Percentiles rank a stretch among this genome's conserved stretches.
These are phyloP conservation scores for Diadophis punctatus DNA, from an alignment of 2,113 vertebrate species.

Conservation along the genomic window DNA sequence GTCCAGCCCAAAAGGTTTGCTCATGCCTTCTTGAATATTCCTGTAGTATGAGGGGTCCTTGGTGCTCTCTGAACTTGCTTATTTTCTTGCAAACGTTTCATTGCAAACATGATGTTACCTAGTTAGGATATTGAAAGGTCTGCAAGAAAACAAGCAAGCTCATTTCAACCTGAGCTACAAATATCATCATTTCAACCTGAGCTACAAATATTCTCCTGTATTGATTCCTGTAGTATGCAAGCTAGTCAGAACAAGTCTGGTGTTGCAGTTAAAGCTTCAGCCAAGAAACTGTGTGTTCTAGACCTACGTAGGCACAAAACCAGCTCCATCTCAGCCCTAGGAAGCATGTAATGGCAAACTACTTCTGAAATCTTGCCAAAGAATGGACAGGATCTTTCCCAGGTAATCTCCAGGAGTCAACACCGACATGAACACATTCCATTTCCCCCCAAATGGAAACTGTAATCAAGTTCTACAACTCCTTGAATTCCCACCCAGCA, in stretches of 20 bases:
- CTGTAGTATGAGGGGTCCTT: not conserved
- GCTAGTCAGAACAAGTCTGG: not conserved
- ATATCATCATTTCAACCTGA: too few species aligned
- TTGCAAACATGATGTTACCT: too few species aligned
- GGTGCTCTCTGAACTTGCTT: too few species aligned
- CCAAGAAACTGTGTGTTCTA: not conserved
- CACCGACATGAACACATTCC: not conserved
- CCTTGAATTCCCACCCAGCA: not conserved
- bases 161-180: too few species aligned
- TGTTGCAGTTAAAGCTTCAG: not conserved
- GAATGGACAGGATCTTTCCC: not conserved
- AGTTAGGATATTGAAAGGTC: too few species aligned
- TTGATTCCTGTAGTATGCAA: not conserved
- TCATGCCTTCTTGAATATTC: not conserved
- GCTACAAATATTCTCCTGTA: too few species aligned
- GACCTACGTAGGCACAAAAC: not conserved
- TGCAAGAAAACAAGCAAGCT: too few species aligned
- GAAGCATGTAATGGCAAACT: not conserved
- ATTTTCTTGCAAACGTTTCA: too few species aligned
- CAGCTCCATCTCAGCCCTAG: not conserved
- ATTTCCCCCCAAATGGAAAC: not conserved
- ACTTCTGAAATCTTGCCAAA: not conserved
- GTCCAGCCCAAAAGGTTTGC: not conserved
- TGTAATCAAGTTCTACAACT: not conserved
- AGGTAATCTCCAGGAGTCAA: not conserved